Base-by-base conservation (phyloP, 1,140 invertebrate species). In the Aculops lycopersici region DNA sequence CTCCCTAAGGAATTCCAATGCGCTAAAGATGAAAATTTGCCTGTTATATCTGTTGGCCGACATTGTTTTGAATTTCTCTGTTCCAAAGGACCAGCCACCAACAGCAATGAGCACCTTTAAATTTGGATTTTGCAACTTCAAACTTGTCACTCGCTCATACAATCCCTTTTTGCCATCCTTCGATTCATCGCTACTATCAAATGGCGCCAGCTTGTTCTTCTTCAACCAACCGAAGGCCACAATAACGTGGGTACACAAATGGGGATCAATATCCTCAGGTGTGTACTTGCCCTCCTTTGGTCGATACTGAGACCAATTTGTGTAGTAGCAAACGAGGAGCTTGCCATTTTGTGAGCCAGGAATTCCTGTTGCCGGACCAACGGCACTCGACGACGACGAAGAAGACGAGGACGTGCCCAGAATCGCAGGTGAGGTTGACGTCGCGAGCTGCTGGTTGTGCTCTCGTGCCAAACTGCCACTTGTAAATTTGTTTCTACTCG, bases 201-300 rank as follows among this genome's bases (percentile, higher is more conserved):
- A 84, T 14, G 77, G 79, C 38, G 75, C 76, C 21, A 86, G 57
- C 51, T 78, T 77, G 46, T 80, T 78, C 52, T 88, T 86, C 59
- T 90, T 90, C 54, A 92, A 62, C 81, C 80, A 90, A 2, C 79
- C 83, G 54, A 94, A 92, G 17, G 84, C 77, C 56, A 83, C 90
- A 49, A 92, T 79, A 48, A 92, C 65, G 59, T 92, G 84, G 1
- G 84, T 92, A 56, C 86, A 94, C 3, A 94, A 64, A 56, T 83
- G 73, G 2, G 83, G 77, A 41, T 83, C 72, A 45, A 92, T 88
- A 55, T 94, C 79, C 61, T 92, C 84, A 0, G 86, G 84, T 21
- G 70, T 53, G 58, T 83, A 92, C 60, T 90, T 90, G 20, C 79
- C 84, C 41, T 76, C 62, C 54, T 86, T 88, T 1, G 72, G 71